Conservation (phyloP, 1,140 invertebrate species). For the Saccostrea cuccullata region DNA sequence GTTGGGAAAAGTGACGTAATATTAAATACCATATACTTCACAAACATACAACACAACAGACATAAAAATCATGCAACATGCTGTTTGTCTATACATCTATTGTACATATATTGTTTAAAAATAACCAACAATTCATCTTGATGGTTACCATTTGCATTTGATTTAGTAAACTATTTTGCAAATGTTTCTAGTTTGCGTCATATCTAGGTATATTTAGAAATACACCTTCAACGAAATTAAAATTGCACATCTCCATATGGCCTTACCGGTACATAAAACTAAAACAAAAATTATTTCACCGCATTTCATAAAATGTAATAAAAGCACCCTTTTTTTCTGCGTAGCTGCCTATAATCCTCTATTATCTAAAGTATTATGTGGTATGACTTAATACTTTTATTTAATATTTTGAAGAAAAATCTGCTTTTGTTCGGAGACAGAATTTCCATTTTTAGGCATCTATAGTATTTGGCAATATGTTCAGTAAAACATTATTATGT, state of each 20-base stretch:
- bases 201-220: not conserved
- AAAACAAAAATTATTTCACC: not conserved
- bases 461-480: not conserved
- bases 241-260: not conserved
- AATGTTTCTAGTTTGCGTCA: not conserved
- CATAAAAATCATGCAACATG: slow-evolving; percentile 15
- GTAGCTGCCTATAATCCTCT: not conserved
- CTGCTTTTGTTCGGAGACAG: not conserved
- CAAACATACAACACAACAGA: not conserved
- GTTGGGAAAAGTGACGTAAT: not conserved
- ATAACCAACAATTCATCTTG: not conserved
- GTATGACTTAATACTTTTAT: not conserved
- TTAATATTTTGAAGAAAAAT: not conserved
- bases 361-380: not conserved
- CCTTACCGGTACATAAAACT: not conserved
- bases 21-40: not conserved
- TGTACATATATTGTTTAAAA: not conserved
- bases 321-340: not conserved
- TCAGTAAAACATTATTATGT: not conserved
- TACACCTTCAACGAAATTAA: not conserved
- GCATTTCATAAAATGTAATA: not conserved
- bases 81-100: not conserved
- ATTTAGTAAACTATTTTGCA: not conserved
- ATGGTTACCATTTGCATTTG: not conserved
- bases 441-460: not conserved